phyloP scores from a whole-genome alignment of 2,888 invertebrate genomes.

The Dryocosmus kuriphilus region DNA sequence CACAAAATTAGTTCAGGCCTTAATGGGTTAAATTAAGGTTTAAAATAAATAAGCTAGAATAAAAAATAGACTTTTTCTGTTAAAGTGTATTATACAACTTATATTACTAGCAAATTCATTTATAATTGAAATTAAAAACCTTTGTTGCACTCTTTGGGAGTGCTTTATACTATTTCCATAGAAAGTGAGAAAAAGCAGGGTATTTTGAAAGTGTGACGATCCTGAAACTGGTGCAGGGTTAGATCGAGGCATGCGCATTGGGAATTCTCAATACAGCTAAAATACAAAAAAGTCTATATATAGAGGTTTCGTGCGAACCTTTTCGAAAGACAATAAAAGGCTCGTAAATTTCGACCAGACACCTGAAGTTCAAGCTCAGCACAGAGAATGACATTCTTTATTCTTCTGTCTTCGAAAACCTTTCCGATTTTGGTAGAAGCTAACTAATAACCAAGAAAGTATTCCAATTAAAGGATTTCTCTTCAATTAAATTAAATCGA shows the following conservation, averaged over 20 bases:
- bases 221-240: background rate
- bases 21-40: no score
- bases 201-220: background rate
- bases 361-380: no score
- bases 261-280: background rate
- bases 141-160: no score
- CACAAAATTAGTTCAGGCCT: no score
- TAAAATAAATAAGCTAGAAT: no score
- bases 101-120: no score
- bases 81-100: no score
- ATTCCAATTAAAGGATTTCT: no score
- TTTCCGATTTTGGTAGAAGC: background rate
- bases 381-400: background rate
- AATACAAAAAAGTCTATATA: background rate
- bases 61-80: no score
- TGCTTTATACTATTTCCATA: constrained; percentile 7
- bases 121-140: no score
- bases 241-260: constrained; percentile 3
- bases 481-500: background rate
- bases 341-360: no score
- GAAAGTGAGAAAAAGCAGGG: constrained; percentile 38
- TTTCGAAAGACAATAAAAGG: no score
- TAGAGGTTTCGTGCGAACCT: background rate
- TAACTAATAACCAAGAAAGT: background rate
- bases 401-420: background rate